phyloP scores from a whole-genome alignment of 2,113 vertebrate genomes.

The Rhea pennata region DNA sequence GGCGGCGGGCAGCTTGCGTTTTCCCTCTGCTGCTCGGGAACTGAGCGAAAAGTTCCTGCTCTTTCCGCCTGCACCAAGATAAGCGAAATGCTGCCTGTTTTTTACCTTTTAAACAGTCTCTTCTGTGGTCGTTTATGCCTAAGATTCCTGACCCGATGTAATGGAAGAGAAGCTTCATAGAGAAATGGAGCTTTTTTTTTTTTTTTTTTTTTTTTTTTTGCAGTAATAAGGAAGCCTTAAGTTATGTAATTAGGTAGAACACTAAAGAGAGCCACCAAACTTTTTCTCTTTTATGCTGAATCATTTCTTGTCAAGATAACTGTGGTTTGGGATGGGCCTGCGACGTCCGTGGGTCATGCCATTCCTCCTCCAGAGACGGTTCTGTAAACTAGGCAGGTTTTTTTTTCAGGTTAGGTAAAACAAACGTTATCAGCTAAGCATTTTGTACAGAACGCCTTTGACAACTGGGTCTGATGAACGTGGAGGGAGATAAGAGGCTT shows the following conservation, averaged over 20 bases:
- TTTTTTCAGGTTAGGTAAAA: neutral
- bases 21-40: neutral
- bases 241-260: neutral
- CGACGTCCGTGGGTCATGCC: rapidly evolving
- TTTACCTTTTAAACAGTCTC: neutral
- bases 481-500: neutral
- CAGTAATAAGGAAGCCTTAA: neutral
- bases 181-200: neutral
- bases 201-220: too few species aligned
- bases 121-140: rapidly evolving
- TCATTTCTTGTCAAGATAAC: neutral
- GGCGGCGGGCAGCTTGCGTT: neutral
- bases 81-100: rapidly evolving
- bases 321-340: neutral
- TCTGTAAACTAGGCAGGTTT: neutral
- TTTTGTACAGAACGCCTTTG: neutral
- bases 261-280: neutral
- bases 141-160: neutral
- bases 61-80: neutral
- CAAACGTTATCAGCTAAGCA: neutral
- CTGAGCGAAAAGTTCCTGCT: neutral
- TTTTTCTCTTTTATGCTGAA: neutral
- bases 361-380: neutral
- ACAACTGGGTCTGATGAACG: neutral
- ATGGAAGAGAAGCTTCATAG: neutral